Percentiles rank a stretch among this genome's conserved stretches.
These are phyloP conservation scores for Zootermopsis nevadensis DNA, from an alignment of 2,888 invertebrate species.

Conservation along the genomic window DNA sequence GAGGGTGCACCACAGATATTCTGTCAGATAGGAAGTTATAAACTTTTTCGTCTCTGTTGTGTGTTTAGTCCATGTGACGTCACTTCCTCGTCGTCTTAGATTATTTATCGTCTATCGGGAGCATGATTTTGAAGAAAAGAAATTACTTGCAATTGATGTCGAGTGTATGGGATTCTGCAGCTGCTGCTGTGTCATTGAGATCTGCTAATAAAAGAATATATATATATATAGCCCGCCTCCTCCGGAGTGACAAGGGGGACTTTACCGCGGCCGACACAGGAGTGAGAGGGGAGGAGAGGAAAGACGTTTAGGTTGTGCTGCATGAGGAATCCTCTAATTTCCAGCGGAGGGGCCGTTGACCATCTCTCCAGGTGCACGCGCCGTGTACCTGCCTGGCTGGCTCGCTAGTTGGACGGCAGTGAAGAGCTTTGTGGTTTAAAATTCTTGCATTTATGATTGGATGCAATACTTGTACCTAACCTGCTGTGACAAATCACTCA, in stretches of 20 bases:
- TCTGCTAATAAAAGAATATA: too few species aligned
- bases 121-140: too few species aligned
- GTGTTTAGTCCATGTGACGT: too few species aligned
- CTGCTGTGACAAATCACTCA: slow-evolving; percentile 28
- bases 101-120: too few species aligned
- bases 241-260: background rate
- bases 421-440: background rate
- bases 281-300: background rate
- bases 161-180: too few species aligned
- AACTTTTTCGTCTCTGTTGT: too few species aligned
- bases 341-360: slow-evolving; percentile 4
- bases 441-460: slow-evolving; percentile 2
- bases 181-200: too few species aligned
- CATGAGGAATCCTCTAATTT: background rate
- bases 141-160: too few species aligned
- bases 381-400: background rate
- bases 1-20: too few species aligned
- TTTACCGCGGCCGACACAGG: background rate
- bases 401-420: background rate
- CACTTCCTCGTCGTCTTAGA: too few species aligned
- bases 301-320: background rate
- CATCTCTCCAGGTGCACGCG: background rate
- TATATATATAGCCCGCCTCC: too few species aligned
- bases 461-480: background rate
- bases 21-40: too few species aligned